phyloP scores from a whole-genome alignment of 2,888 invertebrate genomes.

The Epinotia brunnichana region DNA sequence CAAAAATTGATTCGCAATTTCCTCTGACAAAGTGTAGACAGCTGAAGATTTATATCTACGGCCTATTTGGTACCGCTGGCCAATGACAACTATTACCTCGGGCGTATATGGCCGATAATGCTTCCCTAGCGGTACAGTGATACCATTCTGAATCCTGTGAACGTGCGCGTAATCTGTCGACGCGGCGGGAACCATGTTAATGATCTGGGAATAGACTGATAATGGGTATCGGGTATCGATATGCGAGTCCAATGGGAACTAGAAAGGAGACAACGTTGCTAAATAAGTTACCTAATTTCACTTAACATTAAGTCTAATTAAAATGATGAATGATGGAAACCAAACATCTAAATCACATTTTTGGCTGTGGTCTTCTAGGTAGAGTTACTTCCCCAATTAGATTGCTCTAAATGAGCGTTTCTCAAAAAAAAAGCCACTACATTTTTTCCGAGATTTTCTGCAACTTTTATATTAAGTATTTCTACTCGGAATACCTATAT shows the following conservation, averaged over 20 bases:
- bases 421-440: too few species aligned
- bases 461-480: too few species aligned
- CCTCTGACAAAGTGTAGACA: slow-evolving; percentile 47
- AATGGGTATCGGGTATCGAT: slow-evolving; percentile 12
- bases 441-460: too few species aligned
- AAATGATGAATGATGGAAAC: too few species aligned
- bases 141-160: slow-evolving; percentile 40
- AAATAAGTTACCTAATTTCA: too few species aligned
- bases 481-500: too few species aligned
- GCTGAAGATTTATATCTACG: slow-evolving; percentile 42
- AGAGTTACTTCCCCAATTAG: background rate
- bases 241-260: background rate
- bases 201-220: slow-evolving; percentile 29
- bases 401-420: background rate
- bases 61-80: slow-evolving; percentile 45
- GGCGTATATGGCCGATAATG: slow-evolving; percentile 46
- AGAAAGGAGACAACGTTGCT: background rate
- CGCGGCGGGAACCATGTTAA: slow-evolving; percentile 34
- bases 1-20: slow-evolving; percentile 48
- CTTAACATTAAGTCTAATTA: too few species aligned
- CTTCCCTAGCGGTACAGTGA: slow-evolving; percentile 45
- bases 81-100: slow-evolving; percentile 41
- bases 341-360: too few species aligned
- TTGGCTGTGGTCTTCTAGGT: too few species aligned
- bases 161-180: slow-evolving; percentile 18